phyloP scores from a whole-genome alignment of 2,888 invertebrate species.

The Boloria selene region DNA sequence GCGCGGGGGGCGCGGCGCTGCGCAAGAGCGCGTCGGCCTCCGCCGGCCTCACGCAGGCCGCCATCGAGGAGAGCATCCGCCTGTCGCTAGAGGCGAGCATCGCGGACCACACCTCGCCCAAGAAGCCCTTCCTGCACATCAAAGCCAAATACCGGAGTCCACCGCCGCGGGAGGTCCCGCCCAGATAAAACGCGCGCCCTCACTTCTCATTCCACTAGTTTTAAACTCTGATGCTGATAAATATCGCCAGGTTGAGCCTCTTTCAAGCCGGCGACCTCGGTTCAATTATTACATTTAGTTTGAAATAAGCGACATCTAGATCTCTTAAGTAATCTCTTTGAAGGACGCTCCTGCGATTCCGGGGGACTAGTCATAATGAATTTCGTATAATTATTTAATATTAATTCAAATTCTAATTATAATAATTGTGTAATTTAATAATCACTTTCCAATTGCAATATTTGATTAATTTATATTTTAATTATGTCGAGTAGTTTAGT shows the following conservation, averaged over 20 bases:
- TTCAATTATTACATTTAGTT: slow-evolving; percentile 29
- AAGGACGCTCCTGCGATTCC: slow-evolving; percentile 35
- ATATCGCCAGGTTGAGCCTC: slow-evolving; percentile 14
- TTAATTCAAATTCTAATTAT: slow-evolving; percentile 40
- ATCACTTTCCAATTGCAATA: slow-evolving; percentile 45
- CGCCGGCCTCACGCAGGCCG: slow-evolving; percentile 67
- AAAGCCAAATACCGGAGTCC: slow-evolving; percentile 88
- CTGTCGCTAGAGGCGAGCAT: slow-evolving; percentile 69
- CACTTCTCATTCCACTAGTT: slow-evolving; percentile 62
- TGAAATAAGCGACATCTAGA: slow-evolving; percentile 59
- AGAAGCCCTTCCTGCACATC: slow-evolving; percentile 85
- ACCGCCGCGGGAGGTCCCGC: slow-evolving; percentile 83
- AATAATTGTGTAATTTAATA: slow-evolving; percentile 40
- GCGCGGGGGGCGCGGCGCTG: slow-evolving; percentile 65
- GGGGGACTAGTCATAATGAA: slow-evolving; percentile 68
- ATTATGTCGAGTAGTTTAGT: slow-evolving; percentile 43
- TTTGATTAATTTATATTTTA: slow-evolving; percentile 44
- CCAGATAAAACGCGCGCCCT: slow-evolving; percentile 65
- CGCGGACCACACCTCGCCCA: slow-evolving; percentile 62
- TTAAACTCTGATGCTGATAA: slow-evolving; percentile 44
- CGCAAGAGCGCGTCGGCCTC: slow-evolving; percentile 59
- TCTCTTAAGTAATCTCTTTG: slow-evolving; percentile 69
- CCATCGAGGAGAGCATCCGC: slow-evolving; percentile 75
- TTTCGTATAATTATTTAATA: slow-evolving; percentile 44
- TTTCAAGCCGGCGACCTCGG: slow-evolving; percentile 16